phyloP scores from a whole-genome alignment of 2,797 vertebrate species.

The Taeniopygia guttata region DNA sequence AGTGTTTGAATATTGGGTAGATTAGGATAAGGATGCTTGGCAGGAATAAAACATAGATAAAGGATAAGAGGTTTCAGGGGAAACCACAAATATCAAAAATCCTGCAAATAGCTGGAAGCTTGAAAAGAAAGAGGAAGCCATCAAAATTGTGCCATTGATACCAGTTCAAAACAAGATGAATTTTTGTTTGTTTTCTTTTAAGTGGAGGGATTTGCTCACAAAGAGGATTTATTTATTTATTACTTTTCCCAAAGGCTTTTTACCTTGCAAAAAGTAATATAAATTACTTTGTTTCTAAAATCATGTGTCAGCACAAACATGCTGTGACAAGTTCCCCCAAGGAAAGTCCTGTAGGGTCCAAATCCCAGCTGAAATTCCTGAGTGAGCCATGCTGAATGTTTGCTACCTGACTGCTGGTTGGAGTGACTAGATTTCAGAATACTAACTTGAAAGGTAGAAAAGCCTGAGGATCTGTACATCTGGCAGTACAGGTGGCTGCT shows the following conservation, averaged over 20 bases:
- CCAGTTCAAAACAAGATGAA: neutral
- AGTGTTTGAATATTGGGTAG: neutral
- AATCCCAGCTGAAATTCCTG: constrained; percentile 51
- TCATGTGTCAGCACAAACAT: neutral
- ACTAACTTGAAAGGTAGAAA: constrained; percentile 1
- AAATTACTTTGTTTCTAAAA: constrained; percentile 10
- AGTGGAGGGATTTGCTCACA: neutral
- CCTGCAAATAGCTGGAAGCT: neutral
- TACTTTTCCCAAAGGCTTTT: neutral
- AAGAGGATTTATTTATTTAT: constrained; percentile 7
- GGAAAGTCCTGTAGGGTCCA: constrained; percentile 44
- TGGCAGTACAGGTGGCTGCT: constrained; percentile 42
- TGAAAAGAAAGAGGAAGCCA: neutral
- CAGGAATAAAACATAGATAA: neutral
- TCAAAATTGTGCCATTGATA: neutral
- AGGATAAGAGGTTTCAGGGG: neutral
- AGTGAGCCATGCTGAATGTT: neutral
- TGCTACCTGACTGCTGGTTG: neutral
- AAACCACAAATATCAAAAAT: neutral
- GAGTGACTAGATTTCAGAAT: neutral
- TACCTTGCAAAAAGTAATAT: neutral
- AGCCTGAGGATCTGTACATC: constrained; percentile 42
- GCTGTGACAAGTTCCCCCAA: neutral
- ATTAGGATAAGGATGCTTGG: neutral
- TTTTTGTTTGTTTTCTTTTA: neutral